phyloP scores from a whole-genome alignment of 2,113 vertebrate species.

The Microcebus lehilahytsara region DNA sequence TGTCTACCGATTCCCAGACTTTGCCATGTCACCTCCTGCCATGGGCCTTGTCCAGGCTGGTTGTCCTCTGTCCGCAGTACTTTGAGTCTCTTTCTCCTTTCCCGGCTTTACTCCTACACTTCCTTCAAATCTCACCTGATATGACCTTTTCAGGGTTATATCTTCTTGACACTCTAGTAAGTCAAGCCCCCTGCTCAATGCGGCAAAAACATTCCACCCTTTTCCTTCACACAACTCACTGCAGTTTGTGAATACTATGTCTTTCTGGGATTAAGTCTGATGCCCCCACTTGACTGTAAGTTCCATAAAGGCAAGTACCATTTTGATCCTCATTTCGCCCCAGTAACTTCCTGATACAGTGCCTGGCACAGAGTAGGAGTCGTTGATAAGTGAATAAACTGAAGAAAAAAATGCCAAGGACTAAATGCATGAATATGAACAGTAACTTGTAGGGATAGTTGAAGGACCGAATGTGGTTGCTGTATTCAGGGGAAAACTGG shows the following conservation, averaged over 20 bases:
- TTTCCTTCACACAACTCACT: neutral
- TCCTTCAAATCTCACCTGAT: neutral
- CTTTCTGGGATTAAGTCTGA: too few species aligned
- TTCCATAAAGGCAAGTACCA: neutral
- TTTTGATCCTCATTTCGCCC: neutral
- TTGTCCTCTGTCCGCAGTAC: neutral
- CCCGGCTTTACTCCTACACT: neutral
- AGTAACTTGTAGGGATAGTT: neutral
- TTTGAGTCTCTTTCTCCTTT: neutral
- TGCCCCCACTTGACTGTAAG: neutral
- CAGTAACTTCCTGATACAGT: neutral
- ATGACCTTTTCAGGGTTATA: neutral
- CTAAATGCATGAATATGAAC: neutral
- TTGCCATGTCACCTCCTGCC: neutral
- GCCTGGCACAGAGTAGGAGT: neutral
- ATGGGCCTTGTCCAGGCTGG: too few species aligned
- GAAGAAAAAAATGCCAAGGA: neutral
- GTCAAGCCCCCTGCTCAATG: neutral
- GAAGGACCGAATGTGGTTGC: neutral
- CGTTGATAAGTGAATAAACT: neutral
- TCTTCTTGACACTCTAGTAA: neutral
- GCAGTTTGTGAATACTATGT: neutral
- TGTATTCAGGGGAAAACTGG: neutral
- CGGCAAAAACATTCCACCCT: accelerated
- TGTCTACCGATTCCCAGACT: neutral